These are phyloP conservation scores for Fringilla coelebs DNA, from an alignment of 2,797 vertebrate species.

Conservation along the genomic window DNA sequence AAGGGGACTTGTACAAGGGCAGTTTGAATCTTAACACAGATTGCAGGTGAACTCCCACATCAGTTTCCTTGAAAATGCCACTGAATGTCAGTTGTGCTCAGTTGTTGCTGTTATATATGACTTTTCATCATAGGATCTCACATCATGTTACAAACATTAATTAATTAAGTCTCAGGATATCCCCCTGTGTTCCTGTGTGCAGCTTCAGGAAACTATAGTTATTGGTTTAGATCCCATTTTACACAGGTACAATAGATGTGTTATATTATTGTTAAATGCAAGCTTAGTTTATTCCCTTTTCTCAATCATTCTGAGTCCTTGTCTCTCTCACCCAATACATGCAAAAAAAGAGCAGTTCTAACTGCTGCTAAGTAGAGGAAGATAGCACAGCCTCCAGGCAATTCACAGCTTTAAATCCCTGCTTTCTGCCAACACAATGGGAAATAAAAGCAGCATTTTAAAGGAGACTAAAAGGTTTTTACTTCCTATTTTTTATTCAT, in stretches of 20 bases:
- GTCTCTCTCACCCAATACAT: conserved; percentile 22
- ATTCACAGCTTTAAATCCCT: conserved; percentile 62
- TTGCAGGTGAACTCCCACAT: conserved; percentile 13
- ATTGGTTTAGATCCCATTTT: conserved; percentile 10
- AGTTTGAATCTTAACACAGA: not conserved
- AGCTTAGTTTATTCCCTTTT: conserved; percentile 33
- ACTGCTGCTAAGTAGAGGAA: conserved; percentile 53
- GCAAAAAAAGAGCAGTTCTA: conserved; percentile 42
- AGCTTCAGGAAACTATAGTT: not conserved
- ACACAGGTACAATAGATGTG: not conserved
- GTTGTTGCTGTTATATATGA: not conserved
- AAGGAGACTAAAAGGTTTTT: conserved; percentile 33
- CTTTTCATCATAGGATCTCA: conserved; percentile 7
- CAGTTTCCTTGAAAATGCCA: conserved; percentile 39
- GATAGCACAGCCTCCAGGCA: conserved; percentile 63
- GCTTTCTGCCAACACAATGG: conserved; percentile 31
- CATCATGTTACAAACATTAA: conserved; percentile 8
- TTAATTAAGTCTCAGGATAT: conserved; percentile 41
- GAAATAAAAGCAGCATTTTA: conserved; percentile 52
- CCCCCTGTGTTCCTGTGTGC: not conserved
- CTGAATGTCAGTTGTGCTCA: conserved; percentile 22
- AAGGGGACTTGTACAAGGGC: not conserved
- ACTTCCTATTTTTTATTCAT: not conserved
- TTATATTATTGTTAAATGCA: conserved; percentile 3
- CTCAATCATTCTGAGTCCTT: conserved; percentile 6